Evolutionary conservation across 2,797 vertebrate species (phyloP).

Genomic region (Enteromius argenteus): DNA sequence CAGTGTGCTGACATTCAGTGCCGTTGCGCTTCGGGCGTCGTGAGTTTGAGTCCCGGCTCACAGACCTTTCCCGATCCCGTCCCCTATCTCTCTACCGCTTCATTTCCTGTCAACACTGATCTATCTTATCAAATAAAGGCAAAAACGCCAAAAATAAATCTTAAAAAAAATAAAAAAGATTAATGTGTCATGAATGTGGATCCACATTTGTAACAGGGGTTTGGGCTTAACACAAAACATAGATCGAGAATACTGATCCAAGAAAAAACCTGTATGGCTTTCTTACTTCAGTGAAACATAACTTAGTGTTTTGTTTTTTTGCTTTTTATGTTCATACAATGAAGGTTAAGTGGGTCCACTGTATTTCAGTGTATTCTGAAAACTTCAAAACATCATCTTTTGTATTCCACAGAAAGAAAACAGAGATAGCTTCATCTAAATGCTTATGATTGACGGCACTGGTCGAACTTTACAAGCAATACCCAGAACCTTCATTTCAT

Average conservation of each 20-base stretch:
- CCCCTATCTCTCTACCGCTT: no score
- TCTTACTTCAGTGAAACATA: neutral
- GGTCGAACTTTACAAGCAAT: slow-evolving; percentile 8
- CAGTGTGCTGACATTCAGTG: no score
- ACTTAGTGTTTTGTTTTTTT: neutral
- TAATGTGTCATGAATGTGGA: neutral
- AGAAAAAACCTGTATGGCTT: neutral
- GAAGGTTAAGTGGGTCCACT: neutral
- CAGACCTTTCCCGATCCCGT: no score
- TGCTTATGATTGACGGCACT: neutral
- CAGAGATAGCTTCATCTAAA: neutral
- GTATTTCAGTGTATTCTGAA: neutral
- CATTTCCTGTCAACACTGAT: no score
- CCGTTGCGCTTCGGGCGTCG: no score
- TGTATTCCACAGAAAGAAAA: neutral
- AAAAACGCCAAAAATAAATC: no score
- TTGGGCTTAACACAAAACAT: neutral
- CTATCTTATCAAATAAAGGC: no score
- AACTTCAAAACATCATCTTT: neutral
- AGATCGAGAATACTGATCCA: neutral
- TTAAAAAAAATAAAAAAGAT: no score
- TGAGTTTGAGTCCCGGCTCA: no score
- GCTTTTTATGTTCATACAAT: neutral
- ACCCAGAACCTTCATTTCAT: slow-evolving; percentile 8
- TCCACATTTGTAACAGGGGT: neutral